Conservation (phyloP, 1,140 invertebrate genomes). For the Paracyclopina nana region DNA sequence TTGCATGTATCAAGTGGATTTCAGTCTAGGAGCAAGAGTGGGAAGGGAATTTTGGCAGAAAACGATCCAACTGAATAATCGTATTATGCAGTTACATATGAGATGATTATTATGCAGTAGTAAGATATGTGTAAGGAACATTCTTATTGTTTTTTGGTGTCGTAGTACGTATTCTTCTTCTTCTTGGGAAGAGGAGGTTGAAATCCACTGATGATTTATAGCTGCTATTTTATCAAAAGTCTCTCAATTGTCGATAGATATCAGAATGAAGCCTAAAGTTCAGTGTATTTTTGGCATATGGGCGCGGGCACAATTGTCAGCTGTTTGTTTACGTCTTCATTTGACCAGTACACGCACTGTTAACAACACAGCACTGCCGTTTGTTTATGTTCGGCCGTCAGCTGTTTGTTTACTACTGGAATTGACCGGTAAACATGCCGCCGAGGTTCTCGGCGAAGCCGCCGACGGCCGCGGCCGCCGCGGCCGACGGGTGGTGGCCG, state of each 20-base stretch:
- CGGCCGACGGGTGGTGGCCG: background rate
- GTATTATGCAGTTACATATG: too few relatives aligned
- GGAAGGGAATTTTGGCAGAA: too few relatives aligned
- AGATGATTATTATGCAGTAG: too few relatives aligned
- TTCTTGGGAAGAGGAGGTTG: too few relatives aligned
- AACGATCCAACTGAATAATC: too few relatives aligned
- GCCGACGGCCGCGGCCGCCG: background rate
- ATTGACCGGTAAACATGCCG: slow-evolving; percentile 17
- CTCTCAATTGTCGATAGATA: background rate
- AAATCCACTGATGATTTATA: too few relatives aligned
- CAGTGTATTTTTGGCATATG: background rate
- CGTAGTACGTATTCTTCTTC: too few relatives aligned
- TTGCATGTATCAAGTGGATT: too few relatives aligned
- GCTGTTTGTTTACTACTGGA: slow-evolving; percentile 10
- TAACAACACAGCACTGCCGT: background rate
- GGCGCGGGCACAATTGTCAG: background rate
- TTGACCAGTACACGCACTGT: background rate
- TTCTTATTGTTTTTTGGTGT: too few relatives aligned
- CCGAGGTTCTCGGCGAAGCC: slow-evolving; percentile 11
- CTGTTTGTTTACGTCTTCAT: background rate
- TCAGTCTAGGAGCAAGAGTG: too few relatives aligned
- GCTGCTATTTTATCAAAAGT: background rate
- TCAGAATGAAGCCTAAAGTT: background rate
- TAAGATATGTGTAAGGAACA: too few relatives aligned
- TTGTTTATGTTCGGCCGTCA: background rate